These are phyloP conservation scores for Acleris cristana DNA, from an alignment of 2,888 invertebrate species.

Conservation along the genomic window DNA sequence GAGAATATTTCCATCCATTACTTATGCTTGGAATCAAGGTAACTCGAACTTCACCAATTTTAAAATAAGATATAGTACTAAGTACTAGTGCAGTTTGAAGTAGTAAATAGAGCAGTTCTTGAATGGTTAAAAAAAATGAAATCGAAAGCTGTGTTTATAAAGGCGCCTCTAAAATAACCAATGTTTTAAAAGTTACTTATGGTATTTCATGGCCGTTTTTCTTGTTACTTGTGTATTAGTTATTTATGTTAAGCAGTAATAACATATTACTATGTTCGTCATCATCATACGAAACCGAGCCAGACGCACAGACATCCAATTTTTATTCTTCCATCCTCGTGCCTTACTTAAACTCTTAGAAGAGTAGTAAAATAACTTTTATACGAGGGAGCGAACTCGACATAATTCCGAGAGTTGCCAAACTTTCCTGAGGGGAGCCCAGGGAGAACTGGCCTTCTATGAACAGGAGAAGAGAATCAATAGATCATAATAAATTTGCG, in stretches of 20 bases:
- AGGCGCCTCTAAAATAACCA: too few relatives aligned
- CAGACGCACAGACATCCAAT: conserved; percentile 26
- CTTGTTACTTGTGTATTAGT: neutral
- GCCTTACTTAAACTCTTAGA: conserved; percentile 64
- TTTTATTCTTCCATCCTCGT: conserved; percentile 39
- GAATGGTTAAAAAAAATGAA: too few relatives aligned
- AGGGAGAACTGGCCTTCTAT: conserved; percentile 48
- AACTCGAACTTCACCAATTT: too few relatives aligned
- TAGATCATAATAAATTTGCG: conserved; percentile 70
- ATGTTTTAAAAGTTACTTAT: too few relatives aligned
- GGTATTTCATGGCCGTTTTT: too few relatives aligned
- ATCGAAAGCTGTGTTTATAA: too few relatives aligned
- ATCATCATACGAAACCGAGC: conserved; percentile 1
- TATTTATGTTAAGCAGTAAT: neutral
- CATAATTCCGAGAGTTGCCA: conserved; percentile 64
- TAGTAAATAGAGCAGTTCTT: too few relatives aligned
- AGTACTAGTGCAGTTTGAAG: too few relatives aligned
- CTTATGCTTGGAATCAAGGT: too few relatives aligned
- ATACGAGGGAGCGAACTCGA: conserved; percentile 51
- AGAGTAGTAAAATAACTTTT: conserved; percentile 72
- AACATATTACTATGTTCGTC: neutral
- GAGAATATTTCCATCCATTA: too few relatives aligned
- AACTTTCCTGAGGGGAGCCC: conserved; percentile 49
- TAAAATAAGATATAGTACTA: too few relatives aligned
- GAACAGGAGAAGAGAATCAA: conserved; percentile 59